These are phyloP conservation scores for Nyctibius bracteatus DNA, from an alignment of 2,113 vertebrate genomes.

Conservation along the genomic window DNA sequence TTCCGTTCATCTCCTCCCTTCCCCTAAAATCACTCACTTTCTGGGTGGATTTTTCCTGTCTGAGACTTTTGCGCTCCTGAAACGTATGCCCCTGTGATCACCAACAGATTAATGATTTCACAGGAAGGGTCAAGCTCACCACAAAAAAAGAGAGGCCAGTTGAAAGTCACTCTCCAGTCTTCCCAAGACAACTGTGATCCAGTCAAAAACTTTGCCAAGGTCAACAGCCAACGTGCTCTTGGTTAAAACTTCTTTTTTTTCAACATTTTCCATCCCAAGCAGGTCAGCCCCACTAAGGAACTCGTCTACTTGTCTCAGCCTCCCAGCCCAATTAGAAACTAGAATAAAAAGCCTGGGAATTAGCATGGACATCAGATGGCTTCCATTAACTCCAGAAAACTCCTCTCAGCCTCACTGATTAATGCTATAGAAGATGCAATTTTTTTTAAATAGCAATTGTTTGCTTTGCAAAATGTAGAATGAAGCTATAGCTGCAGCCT, in stretches of 20 bases:
- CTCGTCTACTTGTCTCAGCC: background rate
- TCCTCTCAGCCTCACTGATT: background rate
- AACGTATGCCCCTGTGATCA: background rate
- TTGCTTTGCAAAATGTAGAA: background rate
- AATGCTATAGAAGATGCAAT: background rate
- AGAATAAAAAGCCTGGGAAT: conserved; percentile 51
- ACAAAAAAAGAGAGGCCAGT: background rate
- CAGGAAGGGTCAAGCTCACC: background rate
- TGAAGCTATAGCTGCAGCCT: background rate
- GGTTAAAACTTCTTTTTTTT: background rate
- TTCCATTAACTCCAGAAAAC: conserved; percentile 44
- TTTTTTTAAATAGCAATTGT: conserved; percentile 17
- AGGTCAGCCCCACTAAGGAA: conserved; percentile 19
- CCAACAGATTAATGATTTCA: background rate
- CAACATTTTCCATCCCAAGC: conserved; percentile 5
- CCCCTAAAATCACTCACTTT: background rate
- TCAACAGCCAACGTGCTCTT: background rate
- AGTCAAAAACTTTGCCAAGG: background rate
- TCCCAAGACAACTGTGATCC: background rate
- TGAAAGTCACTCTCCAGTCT: background rate
- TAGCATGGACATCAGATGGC: conserved; percentile 46
- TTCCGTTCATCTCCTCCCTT: background rate
- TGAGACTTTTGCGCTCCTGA: background rate
- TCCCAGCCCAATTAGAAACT: conserved; percentile 30
- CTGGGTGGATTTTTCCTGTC: background rate